phyloP scores from a whole-genome alignment of 2,888 invertebrate genomes.

The Sympetrum striolatum region DNA sequence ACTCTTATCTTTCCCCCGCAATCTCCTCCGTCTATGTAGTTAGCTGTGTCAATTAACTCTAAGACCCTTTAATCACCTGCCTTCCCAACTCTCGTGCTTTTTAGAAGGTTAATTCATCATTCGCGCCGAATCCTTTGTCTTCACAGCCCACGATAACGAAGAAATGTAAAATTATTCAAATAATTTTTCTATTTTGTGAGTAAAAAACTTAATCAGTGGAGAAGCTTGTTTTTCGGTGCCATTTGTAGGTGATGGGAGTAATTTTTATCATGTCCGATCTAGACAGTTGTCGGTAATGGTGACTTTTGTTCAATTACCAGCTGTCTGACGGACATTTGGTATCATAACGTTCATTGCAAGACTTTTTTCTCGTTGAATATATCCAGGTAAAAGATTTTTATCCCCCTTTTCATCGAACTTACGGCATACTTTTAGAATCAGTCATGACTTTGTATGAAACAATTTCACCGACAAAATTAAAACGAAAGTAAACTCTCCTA shows the following conservation, averaged over 20 bases:
- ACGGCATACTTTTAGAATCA: no score
- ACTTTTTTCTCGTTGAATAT: no score
- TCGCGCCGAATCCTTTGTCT: background rate
- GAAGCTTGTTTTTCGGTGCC: background rate
- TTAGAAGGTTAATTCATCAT: background rate
- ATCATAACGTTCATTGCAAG: no score
- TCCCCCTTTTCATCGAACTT: no score
- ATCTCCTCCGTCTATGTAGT: background rate
- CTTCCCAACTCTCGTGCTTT: background rate
- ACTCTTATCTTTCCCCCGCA: background rate
- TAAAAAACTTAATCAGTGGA: background rate
- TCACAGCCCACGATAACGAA: background rate
- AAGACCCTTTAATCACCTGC: background rate
- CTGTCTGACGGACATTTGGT: no score
- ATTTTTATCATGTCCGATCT: background rate
- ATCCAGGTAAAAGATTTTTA: no score
- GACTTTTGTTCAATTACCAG: no score
- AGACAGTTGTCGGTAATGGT: no score
- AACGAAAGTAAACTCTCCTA: no score
- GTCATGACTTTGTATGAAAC: no score
- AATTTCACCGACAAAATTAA: no score
- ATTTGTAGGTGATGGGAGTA: background rate
- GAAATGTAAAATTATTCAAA: background rate
- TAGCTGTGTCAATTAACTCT: background rate
- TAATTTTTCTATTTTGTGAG: background rate